These are phyloP conservation scores for Scortum barcoo DNA, from an alignment of 2,113 vertebrate species.

Conservation along the genomic window DNA sequence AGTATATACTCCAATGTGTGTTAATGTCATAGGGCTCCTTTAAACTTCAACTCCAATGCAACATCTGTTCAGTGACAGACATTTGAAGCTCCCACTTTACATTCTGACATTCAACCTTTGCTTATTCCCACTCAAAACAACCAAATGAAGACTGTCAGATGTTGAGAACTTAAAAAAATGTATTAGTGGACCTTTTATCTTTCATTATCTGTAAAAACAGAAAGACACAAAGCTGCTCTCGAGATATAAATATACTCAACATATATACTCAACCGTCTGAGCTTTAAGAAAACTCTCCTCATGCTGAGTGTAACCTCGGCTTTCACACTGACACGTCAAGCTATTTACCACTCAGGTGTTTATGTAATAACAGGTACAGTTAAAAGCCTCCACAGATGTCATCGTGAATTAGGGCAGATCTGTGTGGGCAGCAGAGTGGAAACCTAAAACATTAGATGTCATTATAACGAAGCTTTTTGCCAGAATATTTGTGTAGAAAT, in stretches of 20 bases:
- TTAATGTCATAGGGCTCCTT: no score
- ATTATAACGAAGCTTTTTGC: neutral
- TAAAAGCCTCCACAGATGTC: neutral
- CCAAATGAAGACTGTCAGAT: neutral
- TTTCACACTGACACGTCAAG: neutral
- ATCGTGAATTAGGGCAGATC: neutral
- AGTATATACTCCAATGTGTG: no score
- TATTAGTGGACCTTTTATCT: neutral
- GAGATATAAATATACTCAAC: neutral
- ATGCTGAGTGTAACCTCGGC: neutral
- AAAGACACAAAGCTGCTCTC: neutral
- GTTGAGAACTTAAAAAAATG: neutral
- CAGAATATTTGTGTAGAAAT: neutral
- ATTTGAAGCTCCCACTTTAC: neutral
- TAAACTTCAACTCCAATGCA: no score
- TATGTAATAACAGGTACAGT: neutral
- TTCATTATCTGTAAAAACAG: neutral
- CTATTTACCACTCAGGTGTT: slow-evolving; percentile 6
- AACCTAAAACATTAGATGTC: neutral
- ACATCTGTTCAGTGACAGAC: neutral
- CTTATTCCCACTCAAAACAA: neutral
- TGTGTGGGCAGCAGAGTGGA: slow-evolving; percentile 1
- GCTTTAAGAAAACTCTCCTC: neutral
- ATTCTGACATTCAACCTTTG: neutral
- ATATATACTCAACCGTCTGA: neutral